These are phyloP conservation scores for Cossypha heuglini DNA, from an alignment of 2,797 vertebrate genomes.

Conservation along the genomic window DNA sequence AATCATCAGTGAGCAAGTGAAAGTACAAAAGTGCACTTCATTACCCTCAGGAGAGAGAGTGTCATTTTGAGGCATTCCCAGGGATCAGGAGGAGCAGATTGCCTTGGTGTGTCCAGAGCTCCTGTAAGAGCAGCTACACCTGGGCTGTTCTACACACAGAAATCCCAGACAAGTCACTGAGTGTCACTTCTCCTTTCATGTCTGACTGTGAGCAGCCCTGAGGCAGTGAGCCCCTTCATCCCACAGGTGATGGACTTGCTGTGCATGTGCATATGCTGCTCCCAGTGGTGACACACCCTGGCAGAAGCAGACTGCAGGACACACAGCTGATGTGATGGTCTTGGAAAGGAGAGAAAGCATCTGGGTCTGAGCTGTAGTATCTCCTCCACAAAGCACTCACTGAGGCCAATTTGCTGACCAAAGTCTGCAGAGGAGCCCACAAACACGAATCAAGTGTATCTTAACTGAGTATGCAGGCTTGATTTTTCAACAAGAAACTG, in stretches of 20 bases:
- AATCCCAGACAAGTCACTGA: background rate
- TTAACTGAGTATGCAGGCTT: background rate
- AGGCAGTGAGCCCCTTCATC: fast-evolving
- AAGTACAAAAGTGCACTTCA: background rate
- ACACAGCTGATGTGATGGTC: background rate
- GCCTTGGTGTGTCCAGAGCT: background rate
- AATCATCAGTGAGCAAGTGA: background rate
- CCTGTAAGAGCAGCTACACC: background rate
- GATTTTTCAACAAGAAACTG: background rate
- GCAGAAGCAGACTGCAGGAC: background rate
- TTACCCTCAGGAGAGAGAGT: background rate
- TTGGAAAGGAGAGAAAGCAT: background rate
- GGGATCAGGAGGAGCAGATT: background rate
- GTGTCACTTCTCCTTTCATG: background rate
- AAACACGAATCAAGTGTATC: fast-evolving
- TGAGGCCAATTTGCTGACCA: background rate
- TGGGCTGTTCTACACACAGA: background rate
- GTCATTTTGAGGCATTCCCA: background rate
- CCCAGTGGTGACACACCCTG: background rate
- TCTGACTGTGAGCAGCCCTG: background rate
- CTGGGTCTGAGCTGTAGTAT: background rate
- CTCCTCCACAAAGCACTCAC: background rate
- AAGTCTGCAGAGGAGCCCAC: background rate
- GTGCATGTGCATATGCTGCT: fast-evolving
- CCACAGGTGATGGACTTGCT: fast-evolving